phyloP scores from a whole-genome alignment of 2,888 invertebrate species.

The Ariolimax columbianus region DNA sequence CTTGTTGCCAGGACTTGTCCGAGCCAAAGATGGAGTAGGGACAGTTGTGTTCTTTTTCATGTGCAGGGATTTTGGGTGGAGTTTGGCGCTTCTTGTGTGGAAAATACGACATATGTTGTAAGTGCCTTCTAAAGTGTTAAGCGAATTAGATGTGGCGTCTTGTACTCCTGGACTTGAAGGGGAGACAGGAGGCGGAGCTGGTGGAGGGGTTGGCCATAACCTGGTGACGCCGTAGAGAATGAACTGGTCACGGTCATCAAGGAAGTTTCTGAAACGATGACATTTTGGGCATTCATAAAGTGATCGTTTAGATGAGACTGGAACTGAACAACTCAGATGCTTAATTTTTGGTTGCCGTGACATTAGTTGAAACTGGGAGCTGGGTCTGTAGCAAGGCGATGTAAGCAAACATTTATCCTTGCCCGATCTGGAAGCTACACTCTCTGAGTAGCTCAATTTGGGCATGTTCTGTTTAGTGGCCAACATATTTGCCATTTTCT shows the following conservation, averaged over 20 bases:
- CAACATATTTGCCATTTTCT: neutral
- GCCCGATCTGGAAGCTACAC: neutral
- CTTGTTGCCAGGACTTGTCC: neutral
- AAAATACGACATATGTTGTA: conserved; percentile 28
- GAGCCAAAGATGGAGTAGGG: neutral
- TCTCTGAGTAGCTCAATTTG: neutral
- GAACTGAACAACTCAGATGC: neutral
- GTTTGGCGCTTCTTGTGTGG: conserved; percentile 12
- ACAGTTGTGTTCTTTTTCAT: neutral
- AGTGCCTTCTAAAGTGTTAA: neutral
- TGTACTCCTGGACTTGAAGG: neutral
- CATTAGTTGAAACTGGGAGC: neutral
- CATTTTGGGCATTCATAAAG: conserved; percentile 13
- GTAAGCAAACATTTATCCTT: neutral
- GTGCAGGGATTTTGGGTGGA: neutral
- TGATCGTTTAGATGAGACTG: neutral
- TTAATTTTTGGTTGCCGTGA: neutral
- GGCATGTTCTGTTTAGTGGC: neutral
- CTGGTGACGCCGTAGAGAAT: conserved; percentile 30
- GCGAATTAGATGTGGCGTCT: neutral
- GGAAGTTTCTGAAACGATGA: conserved; percentile 3
- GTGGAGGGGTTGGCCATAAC: conserved; percentile 12
- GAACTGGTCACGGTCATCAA: neutral
- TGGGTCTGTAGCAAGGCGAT: neutral
- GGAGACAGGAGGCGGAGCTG: neutral